phyloP scores from a whole-genome alignment of 2,797 vertebrate genomes.

The Emys orbicularis region DNA sequence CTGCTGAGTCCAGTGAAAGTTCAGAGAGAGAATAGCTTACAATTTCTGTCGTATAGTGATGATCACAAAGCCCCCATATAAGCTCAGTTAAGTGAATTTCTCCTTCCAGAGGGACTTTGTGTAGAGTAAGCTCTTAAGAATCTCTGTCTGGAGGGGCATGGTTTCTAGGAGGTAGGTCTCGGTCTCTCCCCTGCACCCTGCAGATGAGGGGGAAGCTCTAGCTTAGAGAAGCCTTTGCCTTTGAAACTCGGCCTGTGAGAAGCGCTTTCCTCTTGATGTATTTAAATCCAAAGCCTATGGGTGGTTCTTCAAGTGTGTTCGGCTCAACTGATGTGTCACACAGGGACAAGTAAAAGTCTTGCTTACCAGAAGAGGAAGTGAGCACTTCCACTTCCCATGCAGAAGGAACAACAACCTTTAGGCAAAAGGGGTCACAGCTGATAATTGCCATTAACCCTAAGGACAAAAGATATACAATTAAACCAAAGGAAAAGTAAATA shows the following conservation, averaged over 20 bases:
- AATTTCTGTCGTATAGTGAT: not conserved
- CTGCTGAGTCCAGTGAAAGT: not conserved
- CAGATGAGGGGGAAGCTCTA: not conserved
- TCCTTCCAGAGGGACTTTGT: not conserved
- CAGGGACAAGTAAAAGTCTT: not conserved
- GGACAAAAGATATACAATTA: not conserved
- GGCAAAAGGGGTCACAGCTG: not conserved
- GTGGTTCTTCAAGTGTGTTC: not conserved
- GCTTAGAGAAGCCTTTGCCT: not conserved
- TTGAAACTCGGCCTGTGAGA: not conserved
- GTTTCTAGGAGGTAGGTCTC: not conserved
- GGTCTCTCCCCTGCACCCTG: not conserved
- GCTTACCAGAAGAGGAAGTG: not conserved
- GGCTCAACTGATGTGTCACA: not conserved
- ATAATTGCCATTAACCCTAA: not conserved
- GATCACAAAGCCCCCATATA: not conserved
- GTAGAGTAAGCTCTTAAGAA: not conserved
- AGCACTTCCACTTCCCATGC: not conserved
- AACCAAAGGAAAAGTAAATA: not conserved
- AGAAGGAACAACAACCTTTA: not conserved
- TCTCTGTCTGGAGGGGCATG: not conserved
- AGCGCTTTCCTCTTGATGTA: not conserved
- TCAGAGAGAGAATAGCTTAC: not conserved
- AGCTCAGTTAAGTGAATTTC: not conserved
- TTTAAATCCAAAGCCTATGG: not conserved